Percentiles rank a stretch among this genome's conserved stretches.
Conservation (phyloP, 2,888 invertebrate genomes). For the Diaperis boleti region DNA sequence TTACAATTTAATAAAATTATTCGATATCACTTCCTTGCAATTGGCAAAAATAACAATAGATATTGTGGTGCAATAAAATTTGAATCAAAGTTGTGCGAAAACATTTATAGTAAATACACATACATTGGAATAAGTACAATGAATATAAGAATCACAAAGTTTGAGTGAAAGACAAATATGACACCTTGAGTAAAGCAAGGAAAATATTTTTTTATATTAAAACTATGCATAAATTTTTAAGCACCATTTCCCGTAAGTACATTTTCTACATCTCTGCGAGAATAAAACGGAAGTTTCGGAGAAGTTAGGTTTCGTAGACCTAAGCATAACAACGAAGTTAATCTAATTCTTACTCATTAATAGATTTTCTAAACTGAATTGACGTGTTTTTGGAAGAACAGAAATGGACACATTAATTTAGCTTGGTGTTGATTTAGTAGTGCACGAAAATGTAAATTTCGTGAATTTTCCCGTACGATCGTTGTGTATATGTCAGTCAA, state of each 20-base stretch:
- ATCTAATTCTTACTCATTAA: conserved; percentile 2
- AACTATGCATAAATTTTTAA: conserved; percentile 32
- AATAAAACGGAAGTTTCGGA: conserved; percentile 18
- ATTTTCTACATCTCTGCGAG: conserved; percentile 10
- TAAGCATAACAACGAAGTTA: conserved; percentile 18
- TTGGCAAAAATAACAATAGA: conserved; percentile 36
- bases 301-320: conserved; percentile 16
- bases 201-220: conserved; percentile 12
- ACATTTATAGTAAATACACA: conserved; percentile 34
- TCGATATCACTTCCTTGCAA: conserved; percentile 40
- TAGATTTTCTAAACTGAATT: conserved; percentile 9
- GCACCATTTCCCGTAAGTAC: conserved; percentile 33
- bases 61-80: conserved; percentile 35
- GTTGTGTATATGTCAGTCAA: conserved; percentile 10
- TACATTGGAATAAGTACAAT: conserved; percentile 35
- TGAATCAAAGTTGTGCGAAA: conserved; percentile 29
- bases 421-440: conserved; percentile 37
- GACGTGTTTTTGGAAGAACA: conserved; percentile 36
- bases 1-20: conserved; percentile 33
- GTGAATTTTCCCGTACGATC: conserved; percentile 11
- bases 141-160: conserved; percentile 32
- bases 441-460: conserved; percentile 28
- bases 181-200: not conserved
- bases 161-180: conserved; percentile 24
- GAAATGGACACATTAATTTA: conserved; percentile 28